Conservation (phyloP, 2,797 vertebrate species). For the Melanotaenia maccullochi region DNA sequence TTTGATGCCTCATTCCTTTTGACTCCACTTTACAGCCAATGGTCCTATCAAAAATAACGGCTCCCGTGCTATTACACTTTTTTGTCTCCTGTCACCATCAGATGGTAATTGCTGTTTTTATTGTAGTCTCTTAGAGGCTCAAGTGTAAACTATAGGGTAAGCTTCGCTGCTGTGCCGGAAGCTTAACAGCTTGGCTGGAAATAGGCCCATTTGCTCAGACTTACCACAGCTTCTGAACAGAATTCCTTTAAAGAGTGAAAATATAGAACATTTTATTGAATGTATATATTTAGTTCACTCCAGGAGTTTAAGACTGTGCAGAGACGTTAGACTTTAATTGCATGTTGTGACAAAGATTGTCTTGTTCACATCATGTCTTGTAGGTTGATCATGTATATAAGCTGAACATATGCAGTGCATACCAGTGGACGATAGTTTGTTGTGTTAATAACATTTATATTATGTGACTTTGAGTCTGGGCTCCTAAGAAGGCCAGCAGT, state of each 20-base stretch:
- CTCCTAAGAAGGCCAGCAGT: too few relatives aligned
- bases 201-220: conserved; percentile 42
- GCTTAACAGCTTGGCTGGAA: conserved; percentile 50
- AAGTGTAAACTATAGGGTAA: conserved; percentile 72
- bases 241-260: conserved; percentile 17
- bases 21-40: conserved; percentile 66
- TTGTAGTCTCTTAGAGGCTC: conserved; percentile 69
- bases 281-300: neutral
- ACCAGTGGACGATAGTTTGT: neutral
- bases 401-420: neutral
- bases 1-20: conserved; percentile 71
- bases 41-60: conserved; percentile 66
- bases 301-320: neutral
- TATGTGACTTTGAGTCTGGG: too few relatives aligned
- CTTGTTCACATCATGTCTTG: neutral
- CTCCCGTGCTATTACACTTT: conserved; percentile 62
- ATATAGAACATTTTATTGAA: conserved; percentile 7
- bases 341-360: neutral
- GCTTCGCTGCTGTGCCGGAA: conserved; percentile 45
- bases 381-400: neutral
- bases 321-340: neutral
- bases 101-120: conserved; percentile 74
- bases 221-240: conserved; percentile 25
- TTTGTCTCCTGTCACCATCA: conserved; percentile 72
- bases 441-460: too few relatives aligned